Base-by-base conservation (phyloP, 2,113 vertebrate species). In the Lepus americanus region DNA sequence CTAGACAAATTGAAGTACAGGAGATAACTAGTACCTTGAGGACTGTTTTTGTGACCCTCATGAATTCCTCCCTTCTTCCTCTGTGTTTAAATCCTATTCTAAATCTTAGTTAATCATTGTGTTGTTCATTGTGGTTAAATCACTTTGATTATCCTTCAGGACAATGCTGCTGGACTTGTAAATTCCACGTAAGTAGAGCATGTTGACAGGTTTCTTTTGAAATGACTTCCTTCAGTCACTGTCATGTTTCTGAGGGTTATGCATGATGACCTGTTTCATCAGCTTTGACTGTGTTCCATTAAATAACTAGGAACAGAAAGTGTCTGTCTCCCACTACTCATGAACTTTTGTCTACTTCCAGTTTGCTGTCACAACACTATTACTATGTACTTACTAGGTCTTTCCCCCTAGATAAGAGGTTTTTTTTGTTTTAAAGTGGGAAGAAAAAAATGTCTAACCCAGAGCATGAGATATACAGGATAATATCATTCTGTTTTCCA, bases 401-500 rank as follows among this genome's bases (percentile, higher is more conserved):
- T 74, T 80, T 51, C 3, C 79, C 22, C 5, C 6, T 9, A 61
- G 12, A 20, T 19, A 92, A 80, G 61, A 89, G 9, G 55, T 2
- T 36, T 69, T 69, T 23, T 63, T 93, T 77, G 29, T 85, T 39
- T 70, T 29, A 64, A 11, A 61, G 36, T 44, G 20, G n/a, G 20
- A 51, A 74, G 29, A 70, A 63, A 78, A 17, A 61, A 25, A 70
- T 16, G 10, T 64, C n/a, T 91, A 55, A 31, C 36, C 25, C 36
- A 6, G 27, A 79, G 61, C 22, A 20, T 10, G 31, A 90, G 36
- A 27, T 89, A 83, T 59, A 89, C 29, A 23, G 59, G 12, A 8
- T 55, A 72, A 88, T 9, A 55, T 16, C 53, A 76, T 85, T 72
- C 14, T 92, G 27, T 76, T 94, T 86, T 53, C 63, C 36, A 59